A percentile compares a stretch with the other conserved stretches of the same genome.
phyloP scores from a whole-genome alignment of 2,888 invertebrate genomes.

The Lasioglossum oenotherae region DNA sequence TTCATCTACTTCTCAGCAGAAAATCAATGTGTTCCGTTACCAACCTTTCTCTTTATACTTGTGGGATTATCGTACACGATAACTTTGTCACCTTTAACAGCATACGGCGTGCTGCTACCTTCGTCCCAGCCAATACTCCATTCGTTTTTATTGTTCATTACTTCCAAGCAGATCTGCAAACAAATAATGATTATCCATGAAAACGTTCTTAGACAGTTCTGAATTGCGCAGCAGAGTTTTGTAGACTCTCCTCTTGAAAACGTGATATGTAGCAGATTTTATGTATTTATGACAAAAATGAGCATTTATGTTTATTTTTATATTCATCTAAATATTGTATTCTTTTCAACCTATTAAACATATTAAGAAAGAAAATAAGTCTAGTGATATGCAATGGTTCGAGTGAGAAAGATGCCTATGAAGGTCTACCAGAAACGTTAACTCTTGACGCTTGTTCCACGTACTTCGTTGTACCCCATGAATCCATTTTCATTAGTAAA shows the following conservation, averaged over 20 bases:
- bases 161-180: conserved; percentile 77
- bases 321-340: too few species aligned
- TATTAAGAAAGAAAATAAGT: too few species aligned
- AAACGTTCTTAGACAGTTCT: neutral
- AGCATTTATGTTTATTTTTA: too few species aligned
- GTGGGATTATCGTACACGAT: conserved; percentile 91
- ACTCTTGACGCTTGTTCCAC: neutral
- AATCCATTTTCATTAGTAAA: conserved; percentile 92
- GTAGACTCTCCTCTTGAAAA: too few species aligned
- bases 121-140: conserved; percentile 91
- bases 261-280: too few species aligned
- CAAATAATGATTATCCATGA: neutral
- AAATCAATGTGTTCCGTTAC: neutral
- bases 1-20: neutral
- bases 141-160: conserved; percentile 65
- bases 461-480: conserved; percentile 94
- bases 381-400: too few species aligned
- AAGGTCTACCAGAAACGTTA: too few species aligned
- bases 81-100: conserved; percentile 87
- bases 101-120: conserved; percentile 87
- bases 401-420: too few species aligned
- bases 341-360: too few species aligned
- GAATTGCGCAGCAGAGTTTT: too few species aligned
- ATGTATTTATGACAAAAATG: too few species aligned
- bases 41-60: conserved; percentile 91